Evolutionary conservation across 2,888 invertebrate species (phyloP).

Genomic region (Drosophila cognata): DNA sequence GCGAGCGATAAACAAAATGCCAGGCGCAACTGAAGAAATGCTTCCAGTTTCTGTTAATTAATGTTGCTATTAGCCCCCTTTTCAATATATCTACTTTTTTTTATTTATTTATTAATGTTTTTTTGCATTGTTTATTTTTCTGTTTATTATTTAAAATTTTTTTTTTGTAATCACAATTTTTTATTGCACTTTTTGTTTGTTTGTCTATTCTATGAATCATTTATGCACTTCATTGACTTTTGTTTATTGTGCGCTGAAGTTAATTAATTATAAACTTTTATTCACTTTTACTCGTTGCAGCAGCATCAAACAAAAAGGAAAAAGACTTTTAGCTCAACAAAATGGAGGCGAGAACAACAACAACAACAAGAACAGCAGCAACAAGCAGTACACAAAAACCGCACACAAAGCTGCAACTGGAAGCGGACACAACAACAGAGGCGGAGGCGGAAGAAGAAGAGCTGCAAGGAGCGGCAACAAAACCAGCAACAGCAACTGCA

Average conservation of each 20-base stretch:
- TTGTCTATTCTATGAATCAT: constrained; percentile 68
- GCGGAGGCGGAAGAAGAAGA: constrained; percentile 24
- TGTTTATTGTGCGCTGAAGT: constrained; percentile 69
- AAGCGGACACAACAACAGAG: constrained; percentile 32
- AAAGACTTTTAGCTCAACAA: constrained; percentile 47
- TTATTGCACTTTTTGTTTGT: constrained; percentile 13
- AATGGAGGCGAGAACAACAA: constrained; percentile 58
- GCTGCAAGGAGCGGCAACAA: constrained; percentile 16
- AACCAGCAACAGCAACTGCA: constrained; percentile 5
- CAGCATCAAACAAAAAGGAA: constrained; percentile 16
- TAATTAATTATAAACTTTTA: constrained; percentile 70
- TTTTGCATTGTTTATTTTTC: constrained; percentile 4
- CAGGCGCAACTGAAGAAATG: constrained; percentile 26
- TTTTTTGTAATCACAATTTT: background rate
- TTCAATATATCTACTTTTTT: background rate
- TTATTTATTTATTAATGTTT: background rate
- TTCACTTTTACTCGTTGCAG: constrained; percentile 38
- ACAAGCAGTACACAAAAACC: constrained; percentile 40
- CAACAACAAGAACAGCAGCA: constrained; percentile 26
- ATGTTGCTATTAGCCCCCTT: constrained; percentile 20
- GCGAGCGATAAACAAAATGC: constrained; percentile 60
- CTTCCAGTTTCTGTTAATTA: constrained; percentile 57
- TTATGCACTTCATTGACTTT: constrained; percentile 76
- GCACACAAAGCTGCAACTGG: constrained; percentile 65
- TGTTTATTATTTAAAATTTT: background rate